Evolutionary conservation across 1,140 invertebrate genomes (phyloP).

Genomic region (Hycleus cichorii): DNA sequence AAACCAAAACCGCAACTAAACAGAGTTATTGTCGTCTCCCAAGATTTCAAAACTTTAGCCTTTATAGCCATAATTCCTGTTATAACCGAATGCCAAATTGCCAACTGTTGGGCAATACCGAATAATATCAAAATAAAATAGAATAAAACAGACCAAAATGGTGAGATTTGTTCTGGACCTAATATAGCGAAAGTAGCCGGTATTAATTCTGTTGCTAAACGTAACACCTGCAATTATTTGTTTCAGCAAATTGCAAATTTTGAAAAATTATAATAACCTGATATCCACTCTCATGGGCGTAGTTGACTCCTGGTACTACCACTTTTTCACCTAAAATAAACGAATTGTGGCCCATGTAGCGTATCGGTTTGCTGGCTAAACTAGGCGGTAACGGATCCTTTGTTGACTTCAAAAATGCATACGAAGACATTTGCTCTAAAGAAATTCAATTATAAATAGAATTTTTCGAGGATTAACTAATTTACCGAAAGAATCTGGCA

Average conservation of each 20-base stretch:
- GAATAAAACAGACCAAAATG: slow-evolving; percentile 80
- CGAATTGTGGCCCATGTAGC: slow-evolving; percentile 61
- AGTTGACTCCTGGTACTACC: slow-evolving; percentile 47
- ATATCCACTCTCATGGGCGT: slow-evolving; percentile 59
- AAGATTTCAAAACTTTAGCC: slow-evolving; percentile 58
- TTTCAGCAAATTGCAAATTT: not conserved
- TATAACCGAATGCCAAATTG: slow-evolving; percentile 65
- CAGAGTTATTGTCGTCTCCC: slow-evolving; percentile 81
- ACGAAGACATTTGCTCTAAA: slow-evolving; percentile 66
- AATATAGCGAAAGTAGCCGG: slow-evolving; percentile 72
- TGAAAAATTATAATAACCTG: slow-evolving; percentile 44
- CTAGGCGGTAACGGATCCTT: slow-evolving; percentile 45
- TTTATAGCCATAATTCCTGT: slow-evolving; percentile 73
- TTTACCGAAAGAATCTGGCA: slow-evolving; percentile 80
- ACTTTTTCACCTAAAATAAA: slow-evolving; percentile 65
- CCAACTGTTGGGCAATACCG: slow-evolving; percentile 72
- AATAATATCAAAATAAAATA: slow-evolving; percentile 80
- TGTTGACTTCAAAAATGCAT: slow-evolving; percentile 57
- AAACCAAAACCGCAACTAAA: slow-evolving; percentile 77
- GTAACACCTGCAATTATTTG: slow-evolving; percentile 50
- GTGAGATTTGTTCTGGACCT: slow-evolving; percentile 60
- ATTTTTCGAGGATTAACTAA: slow-evolving; percentile 5
- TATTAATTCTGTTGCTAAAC: slow-evolving; percentile 77
- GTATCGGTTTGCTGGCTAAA: slow-evolving; percentile 47
- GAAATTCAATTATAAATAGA: slow-evolving; percentile 19